Conservation (phyloP, 1,140 invertebrate species). For the Bombyx mori region ASM3026992v2 NC_085117.1:11331001-11331500, state of each 20-base stretch:
- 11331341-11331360: neutral
- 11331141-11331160: constrained; percentile 63
- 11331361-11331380: neutral
- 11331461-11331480: too few species aligned
- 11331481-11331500: too few species aligned
- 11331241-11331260: constrained; percentile 43
- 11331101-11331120: constrained; percentile 34
- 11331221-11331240: constrained; percentile 65
- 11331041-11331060: neutral
- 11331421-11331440: too few species aligned
- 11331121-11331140: constrained; percentile 53
- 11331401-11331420: too few species aligned
- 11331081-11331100: constrained; percentile 22
- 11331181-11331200: constrained; percentile 56
- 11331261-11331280: constrained; percentile 48
- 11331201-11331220: constrained; percentile 59
- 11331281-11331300: neutral
- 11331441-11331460: too few species aligned
- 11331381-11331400: too few species aligned
- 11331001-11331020: constrained; percentile 25
- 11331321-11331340: neutral
- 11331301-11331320: neutral
- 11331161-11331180: constrained; percentile 64
- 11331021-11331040: constrained; percentile 23
- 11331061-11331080: constrained; percentile 20